Evolutionary conservation across 1,140 invertebrate genomes (phyloP), one percentile per base, ranked within the genome.

Genomic region (Euura saliciscinereae): DNA sequence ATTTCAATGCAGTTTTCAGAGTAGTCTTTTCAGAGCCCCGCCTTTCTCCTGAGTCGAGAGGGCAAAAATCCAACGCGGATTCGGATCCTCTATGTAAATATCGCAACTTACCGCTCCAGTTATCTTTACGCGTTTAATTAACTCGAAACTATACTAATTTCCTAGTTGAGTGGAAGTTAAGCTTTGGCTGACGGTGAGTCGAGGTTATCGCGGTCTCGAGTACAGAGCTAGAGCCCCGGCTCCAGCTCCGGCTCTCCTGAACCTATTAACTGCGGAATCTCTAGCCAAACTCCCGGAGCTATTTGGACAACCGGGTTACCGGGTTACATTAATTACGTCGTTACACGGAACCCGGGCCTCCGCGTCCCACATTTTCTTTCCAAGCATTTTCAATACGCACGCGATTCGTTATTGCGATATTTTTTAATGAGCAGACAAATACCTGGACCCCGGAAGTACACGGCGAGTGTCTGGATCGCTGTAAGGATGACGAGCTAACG

Each of bases 311-410:
- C 44, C 72, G 64, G 72, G 78, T 74, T 71, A 80, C 65, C 65
- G 71, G 73, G 74, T 78, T 76, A 69, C 73, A 78, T 76, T 80
- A 80, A 80, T 77, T 76, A 77, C 69, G 75, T 70, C 73, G 72
- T 77, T 76, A 67, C 3, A 4, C 3, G 3, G 13, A n/a, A 11
- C 51, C 8, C 51, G 13, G 51, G 51, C 10, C 51, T 59, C 51
- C 13, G 51, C 8, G 51, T 59, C 51, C 10, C 51, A 59, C 0
- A 5, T 59, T 59, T 8, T n/a, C 51, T 3, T 6, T 59, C 6
- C 51, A 11, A 8, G 10, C 8, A n/a, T 11, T 5, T 3, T 3
- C 10, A 6, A 0, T 3, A 59, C 51, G 13, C 13, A 8, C 51
- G 51, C 3, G 10, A 11, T 8, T 8, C 13, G 10, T 3, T 59